These are phyloP conservation scores for Lepisosteus osseus DNA, from an alignment of 2,113 vertebrate species.

Conservation along the genomic window DNA sequence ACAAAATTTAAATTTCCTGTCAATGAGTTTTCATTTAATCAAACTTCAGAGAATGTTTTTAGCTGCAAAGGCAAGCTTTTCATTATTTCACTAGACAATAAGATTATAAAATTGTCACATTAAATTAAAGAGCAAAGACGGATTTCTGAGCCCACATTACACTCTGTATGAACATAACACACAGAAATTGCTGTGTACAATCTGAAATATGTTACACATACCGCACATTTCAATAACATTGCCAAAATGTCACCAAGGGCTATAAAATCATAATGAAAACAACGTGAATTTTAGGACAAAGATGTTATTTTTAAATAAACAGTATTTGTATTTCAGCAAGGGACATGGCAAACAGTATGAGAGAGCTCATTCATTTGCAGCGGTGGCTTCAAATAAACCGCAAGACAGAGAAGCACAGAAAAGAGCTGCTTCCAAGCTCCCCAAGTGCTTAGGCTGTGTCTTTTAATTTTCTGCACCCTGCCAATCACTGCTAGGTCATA, in stretches of 20 bases:
- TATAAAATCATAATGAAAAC: slow-evolving; percentile 76
- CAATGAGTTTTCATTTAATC: neutral
- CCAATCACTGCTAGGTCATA: neutral
- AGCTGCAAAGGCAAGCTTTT: slow-evolving; percentile 8
- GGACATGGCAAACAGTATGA: slow-evolving; percentile 18
- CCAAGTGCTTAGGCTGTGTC: neutral
- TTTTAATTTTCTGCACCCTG: neutral
- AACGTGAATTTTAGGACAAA: slow-evolving; percentile 61
- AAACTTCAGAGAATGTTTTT: slow-evolving; percentile 5
- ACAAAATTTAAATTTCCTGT: too few species aligned
- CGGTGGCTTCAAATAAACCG: slow-evolving; percentile 73
- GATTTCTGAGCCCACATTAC: slow-evolving; percentile 18
- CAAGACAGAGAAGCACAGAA: slow-evolving; percentile 45
- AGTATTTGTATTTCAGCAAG: slow-evolving; percentile 21
- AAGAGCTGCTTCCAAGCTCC: neutral
- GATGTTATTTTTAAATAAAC: slow-evolving; percentile 40
- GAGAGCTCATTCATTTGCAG: slow-evolving; percentile 43
- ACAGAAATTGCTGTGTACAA: slow-evolving; percentile 27
- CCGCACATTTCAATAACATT: slow-evolving; percentile 50
- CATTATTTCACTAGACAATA: slow-evolving; percentile 25
- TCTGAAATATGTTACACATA: slow-evolving; percentile 13
- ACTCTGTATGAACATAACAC: slow-evolving; percentile 15
- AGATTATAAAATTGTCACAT: slow-evolving; percentile 24
- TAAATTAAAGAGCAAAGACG: slow-evolving; percentile 22
- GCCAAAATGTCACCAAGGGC: slow-evolving; percentile 61